Evolutionary conservation across 2,113 vertebrate genomes (phyloP), one percentile per base, ranked within the genome.

Genomic region (Tylochromis polylepis): DNA sequence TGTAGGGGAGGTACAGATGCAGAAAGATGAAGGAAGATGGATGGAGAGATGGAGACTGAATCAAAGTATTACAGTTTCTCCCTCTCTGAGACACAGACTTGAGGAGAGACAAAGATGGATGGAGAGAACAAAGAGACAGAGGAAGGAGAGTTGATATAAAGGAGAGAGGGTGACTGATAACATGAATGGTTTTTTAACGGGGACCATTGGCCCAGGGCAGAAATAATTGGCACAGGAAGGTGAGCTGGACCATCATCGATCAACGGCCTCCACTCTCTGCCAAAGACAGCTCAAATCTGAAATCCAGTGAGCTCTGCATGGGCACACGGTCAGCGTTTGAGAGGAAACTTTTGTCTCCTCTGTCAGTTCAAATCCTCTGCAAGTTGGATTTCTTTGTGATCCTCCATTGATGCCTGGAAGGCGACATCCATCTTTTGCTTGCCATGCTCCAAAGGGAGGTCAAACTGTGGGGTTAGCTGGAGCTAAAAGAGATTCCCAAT

Each of bases 221-320:
- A 91, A 91, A 92, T 93, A 92, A 95, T 93, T 94, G 91, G 93
- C 94, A 91, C 85, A 89, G 86, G 91, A 92, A 95, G 93, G 94
- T 95, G 94, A 95, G 90, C 84, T 81, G 89, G 91, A 91, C 93
- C 14, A 20, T 87, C 93, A 94, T 95, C 90, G 92, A 95, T 95
- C 95, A 95, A 87, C 84, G 83, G 88, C 83, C 90, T 82, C 72
- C 12, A 34, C 81, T 91, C 88, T 84, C 67, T 86, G 91, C 91
- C 92, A 94, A 89, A 91, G 85, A 87, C 85, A 72, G 89, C 92
- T 93, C 89, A 89, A 87, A 92, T 70, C 78, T 88, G 82, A 92
- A 87, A 88, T 86, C 89, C 80, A 79, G 87, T 67, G 89, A 94
- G 92, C 87, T 57, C 85, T 41, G 82, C 83, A 62, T 70, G 77